Percentiles rank a stretch among this genome's conserved stretches.
These are phyloP conservation scores for Stigmatopora nigra DNA, from an alignment of 2,113 vertebrate genomes.

Conservation along the genomic window DNA sequence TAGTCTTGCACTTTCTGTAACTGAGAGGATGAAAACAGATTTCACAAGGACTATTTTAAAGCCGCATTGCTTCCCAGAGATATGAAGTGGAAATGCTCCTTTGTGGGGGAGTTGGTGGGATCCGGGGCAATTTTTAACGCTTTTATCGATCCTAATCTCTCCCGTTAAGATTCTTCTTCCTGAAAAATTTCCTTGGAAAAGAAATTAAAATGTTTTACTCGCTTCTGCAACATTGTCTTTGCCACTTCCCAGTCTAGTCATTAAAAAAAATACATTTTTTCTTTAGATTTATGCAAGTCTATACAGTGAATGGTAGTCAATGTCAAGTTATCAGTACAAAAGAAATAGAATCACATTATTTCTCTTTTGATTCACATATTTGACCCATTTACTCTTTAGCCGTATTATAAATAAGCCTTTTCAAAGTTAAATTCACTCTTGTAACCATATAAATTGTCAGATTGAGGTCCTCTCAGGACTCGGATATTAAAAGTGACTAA, in stretches of 20 bases:
- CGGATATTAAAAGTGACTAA: slow-evolving; percentile 22
- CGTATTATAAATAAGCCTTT: background rate
- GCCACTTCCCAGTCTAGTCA: background rate
- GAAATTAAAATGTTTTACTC: background rate
- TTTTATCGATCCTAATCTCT: background rate
- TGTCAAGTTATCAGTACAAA: background rate
- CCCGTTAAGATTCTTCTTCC: background rate
- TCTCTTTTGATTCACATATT: background rate
- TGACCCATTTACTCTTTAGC: background rate
- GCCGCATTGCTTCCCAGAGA: background rate
- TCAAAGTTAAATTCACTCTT: background rate
- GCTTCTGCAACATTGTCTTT: background rate
- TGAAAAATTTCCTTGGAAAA: background rate
- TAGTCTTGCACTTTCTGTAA: background rate
- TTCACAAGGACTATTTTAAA: background rate
- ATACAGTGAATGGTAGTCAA: background rate
- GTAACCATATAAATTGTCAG: background rate
- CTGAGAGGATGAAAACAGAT: background rate
- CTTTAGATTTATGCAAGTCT: background rate
- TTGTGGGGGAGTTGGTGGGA: background rate
- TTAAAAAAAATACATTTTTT: background rate
- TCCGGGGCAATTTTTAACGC: background rate
- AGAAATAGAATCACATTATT: background rate
- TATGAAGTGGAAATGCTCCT: background rate
- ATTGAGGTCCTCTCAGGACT: slow-evolving; percentile 1